These are phyloP conservation scores for Clistopyga incitator DNA, from an alignment of 2,888 invertebrate genomes.

Conservation along the genomic window DNA sequence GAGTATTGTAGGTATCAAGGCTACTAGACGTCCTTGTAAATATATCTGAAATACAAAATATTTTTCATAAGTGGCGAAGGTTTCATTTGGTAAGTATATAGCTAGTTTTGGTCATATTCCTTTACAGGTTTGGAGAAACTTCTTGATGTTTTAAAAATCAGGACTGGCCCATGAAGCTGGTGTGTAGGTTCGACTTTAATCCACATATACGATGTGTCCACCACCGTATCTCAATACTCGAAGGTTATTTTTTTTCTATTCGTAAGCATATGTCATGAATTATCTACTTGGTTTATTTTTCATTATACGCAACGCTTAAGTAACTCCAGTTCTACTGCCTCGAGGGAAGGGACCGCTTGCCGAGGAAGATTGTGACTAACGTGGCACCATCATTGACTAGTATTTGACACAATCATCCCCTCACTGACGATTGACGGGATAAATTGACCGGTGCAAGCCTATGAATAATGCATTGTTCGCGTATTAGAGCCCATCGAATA, in stretches of 20 bases:
- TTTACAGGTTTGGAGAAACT: no score
- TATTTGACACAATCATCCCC: constrained; percentile 65
- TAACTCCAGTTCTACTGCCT: neutral
- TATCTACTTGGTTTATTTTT: no score
- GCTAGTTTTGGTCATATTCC: no score
- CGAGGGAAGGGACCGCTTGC: neutral
- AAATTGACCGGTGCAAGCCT: constrained; percentile 66
- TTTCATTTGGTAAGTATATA: neutral
- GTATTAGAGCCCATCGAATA: constrained; percentile 68
- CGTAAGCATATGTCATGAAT: neutral
- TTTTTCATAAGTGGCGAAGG: neutral
- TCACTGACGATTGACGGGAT: constrained; percentile 67
- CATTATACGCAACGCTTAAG: neutral
- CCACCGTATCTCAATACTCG: no score
- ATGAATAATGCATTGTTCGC: constrained; percentile 68
- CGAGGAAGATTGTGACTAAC: constrained; percentile 50
- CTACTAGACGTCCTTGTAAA: neutral
- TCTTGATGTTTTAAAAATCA: no score
- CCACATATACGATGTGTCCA: no score
- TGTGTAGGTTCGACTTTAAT: no score
- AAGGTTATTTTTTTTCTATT: no score
- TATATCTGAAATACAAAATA: neutral
- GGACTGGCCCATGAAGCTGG: no score
- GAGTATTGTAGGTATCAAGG: neutral
- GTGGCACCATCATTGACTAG: constrained; percentile 51